Percentiles rank a stretch among this genome's conserved stretches.
phyloP scores from a whole-genome alignment of 2,113 vertebrate species.

The Mormoops blainvillei region DNA sequence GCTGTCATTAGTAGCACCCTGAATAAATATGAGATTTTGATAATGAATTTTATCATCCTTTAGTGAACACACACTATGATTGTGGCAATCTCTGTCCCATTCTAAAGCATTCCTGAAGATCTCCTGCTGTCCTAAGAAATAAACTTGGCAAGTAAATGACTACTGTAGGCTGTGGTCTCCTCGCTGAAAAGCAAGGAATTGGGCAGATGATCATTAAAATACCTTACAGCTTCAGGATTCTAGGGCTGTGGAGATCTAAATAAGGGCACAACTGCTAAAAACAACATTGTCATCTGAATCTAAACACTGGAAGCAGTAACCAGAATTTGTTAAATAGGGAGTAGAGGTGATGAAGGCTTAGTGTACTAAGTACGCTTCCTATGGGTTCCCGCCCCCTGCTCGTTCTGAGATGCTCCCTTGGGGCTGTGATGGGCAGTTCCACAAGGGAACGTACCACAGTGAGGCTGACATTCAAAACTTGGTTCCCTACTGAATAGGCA shows the following conservation, averaged over 20 bases:
- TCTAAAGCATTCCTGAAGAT: neutral
- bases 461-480: neutral
- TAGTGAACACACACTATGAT: neutral
- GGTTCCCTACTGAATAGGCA: neutral
- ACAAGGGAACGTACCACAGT: neutral
- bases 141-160: neutral
- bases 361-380: neutral
- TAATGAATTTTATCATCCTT: neutral
- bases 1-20: neutral
- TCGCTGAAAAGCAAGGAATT: neutral
- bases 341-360: neutral
- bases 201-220: neutral
- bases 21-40: neutral
- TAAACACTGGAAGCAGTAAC: neutral
- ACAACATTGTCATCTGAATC: neutral
- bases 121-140: neutral
- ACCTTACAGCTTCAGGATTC: neutral
- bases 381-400: rapidly evolving
- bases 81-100: neutral
- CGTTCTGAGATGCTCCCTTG: neutral
- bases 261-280: neutral
- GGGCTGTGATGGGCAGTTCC: neutral
- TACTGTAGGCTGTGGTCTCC: neutral
- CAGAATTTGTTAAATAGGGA: neutral
- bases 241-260: neutral